Evolutionary conservation across 92 coral and sea anemone species (phyloP), one percentile per base, ranked within the genome.

Genomic region (Umimayanthus chanpuru): DNA sequence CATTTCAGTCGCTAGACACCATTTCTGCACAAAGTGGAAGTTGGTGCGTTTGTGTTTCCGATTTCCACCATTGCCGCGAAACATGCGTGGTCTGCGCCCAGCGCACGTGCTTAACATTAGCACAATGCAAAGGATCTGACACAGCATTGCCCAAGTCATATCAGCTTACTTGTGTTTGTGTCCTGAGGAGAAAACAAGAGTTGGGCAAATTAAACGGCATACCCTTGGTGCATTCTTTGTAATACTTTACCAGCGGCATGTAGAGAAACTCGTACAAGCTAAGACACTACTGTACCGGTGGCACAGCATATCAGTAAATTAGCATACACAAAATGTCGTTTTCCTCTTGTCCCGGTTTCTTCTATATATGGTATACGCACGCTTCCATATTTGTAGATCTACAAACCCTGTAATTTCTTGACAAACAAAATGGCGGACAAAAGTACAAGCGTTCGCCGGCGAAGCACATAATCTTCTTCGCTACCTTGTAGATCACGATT

Each of bases 1-100:
- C 0, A 94, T 88, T 0, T 88, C 91, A 21, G 81, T 78, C 12
- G 93, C 90, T 39, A 77, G 67, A 68, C 96, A 94, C 96, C 96
- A 93, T 11, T 92, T 93, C 28, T 77, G 82, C 11, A 78, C 84
- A 70, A 50, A 73, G 2, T 90, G 93, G 41, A 68, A 85, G 55
- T 82, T 80, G 36, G 66, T 25, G 9, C 41, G 58, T 11, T 53
- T 79, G 29, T 28, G 41, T 23, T 50, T 58, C 23, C 55, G 36
- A 41, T 16, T 40, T 41, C 16, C 5, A 12, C 20, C 21, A 23
- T 18, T 67, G 14, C n/a, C 16, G 61, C 76, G 64, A 66, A 82
- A 66, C 9, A 40, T 47, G 75, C 32, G 76, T 8, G 86, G 77
- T 29, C 86, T 82, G 5, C 75, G 16, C 32, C 86, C 86, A 9